Conservation (phyloP, 2,113 vertebrate genomes). For the Entosphenus tridentatus region DNA sequence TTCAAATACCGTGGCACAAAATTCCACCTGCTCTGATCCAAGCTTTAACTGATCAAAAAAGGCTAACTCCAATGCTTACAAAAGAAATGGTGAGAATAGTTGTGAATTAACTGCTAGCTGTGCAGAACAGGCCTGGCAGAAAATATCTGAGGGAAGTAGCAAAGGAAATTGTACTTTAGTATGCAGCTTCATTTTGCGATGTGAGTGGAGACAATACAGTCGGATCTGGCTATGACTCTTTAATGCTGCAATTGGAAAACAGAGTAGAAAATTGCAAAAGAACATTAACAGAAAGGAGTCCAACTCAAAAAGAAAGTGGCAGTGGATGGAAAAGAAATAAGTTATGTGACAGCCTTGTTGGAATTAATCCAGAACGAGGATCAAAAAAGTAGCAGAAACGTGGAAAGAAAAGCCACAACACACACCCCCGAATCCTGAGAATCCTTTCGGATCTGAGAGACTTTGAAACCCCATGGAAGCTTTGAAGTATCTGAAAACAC, state of each 20-base stretch:
- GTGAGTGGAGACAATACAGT: slow-evolving; percentile 8
- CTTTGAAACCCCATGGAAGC: too few relatives aligned
- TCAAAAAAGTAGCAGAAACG: too few relatives aligned
- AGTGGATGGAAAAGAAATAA: not conserved
- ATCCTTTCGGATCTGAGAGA: too few relatives aligned
- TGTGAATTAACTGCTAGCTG: not conserved
- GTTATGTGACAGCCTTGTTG: not conserved
- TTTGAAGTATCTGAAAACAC: too few relatives aligned
- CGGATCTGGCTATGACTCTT: slow-evolving; percentile 7
- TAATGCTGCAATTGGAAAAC: slow-evolving; percentile 10
- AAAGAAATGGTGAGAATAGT: slow-evolving; percentile 8
- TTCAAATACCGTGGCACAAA: slow-evolving; percentile 4
- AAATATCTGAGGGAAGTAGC: slow-evolving; percentile 8
- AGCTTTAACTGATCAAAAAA: slow-evolving; percentile 8
- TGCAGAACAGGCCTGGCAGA: slow-evolving; percentile 5
- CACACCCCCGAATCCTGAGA: too few relatives aligned
- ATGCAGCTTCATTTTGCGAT: slow-evolving; percentile 8
- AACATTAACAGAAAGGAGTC: not conserved
- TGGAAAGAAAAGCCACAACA: too few relatives aligned
- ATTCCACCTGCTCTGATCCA: too few relatives aligned
- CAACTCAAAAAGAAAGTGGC: too few relatives aligned
- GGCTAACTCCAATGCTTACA: slow-evolving; percentile 7
- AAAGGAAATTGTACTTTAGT: slow-evolving; percentile 7
- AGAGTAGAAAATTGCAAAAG: slow-evolving; percentile 7
- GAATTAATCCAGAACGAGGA: too few relatives aligned